A percentile compares a stretch with the other conserved stretches of the same genome.
Evolutionary conservation across 2,888 invertebrate genomes (phyloP).

Genomic region (Pterostichus niger): DNA sequence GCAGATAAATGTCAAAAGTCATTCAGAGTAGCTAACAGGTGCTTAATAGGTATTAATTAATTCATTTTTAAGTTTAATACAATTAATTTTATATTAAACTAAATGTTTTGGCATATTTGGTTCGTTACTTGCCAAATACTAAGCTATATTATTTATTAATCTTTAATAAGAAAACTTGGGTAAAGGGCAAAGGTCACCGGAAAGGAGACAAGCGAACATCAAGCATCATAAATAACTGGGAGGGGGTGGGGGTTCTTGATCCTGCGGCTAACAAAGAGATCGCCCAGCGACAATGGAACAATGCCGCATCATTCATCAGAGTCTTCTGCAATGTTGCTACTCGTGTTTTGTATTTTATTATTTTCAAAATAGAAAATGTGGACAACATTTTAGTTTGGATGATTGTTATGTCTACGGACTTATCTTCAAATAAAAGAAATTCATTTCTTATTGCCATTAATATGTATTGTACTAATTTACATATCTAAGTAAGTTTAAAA

Average conservation of each 20-base stretch:
- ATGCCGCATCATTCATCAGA: constrained; percentile 43
- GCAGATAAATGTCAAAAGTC: constrained; percentile 1
- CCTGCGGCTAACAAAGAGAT: constrained; percentile 8
- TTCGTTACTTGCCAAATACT: neutral
- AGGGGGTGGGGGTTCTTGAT: too few relatives aligned
- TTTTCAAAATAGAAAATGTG: constrained; percentile 17
- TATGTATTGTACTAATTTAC: too few relatives aligned
- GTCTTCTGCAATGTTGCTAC: constrained; percentile 1
- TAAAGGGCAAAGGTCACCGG: constrained; percentile 32
- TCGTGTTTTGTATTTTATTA: neutral
- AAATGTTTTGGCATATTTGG: too few relatives aligned
- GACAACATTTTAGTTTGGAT: neutral
- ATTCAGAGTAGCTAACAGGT: neutral
- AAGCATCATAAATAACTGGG: constrained; percentile 33
- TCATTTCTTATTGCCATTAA: too few relatives aligned
- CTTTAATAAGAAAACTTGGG: constrained; percentile 23
- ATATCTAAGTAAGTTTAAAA: too few relatives aligned
- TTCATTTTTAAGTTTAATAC: neutral
- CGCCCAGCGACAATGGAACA: constrained; percentile 51
- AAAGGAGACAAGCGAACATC: constrained; percentile 16
- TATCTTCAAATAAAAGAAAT: neutral
- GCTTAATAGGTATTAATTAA: neutral
- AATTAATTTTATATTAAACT: neutral
- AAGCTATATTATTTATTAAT: constrained; percentile 30
- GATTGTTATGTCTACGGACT: neutral